phyloP scores from a whole-genome alignment of 2,888 invertebrate species.

The Cremastobaeus sp. region DNA sequence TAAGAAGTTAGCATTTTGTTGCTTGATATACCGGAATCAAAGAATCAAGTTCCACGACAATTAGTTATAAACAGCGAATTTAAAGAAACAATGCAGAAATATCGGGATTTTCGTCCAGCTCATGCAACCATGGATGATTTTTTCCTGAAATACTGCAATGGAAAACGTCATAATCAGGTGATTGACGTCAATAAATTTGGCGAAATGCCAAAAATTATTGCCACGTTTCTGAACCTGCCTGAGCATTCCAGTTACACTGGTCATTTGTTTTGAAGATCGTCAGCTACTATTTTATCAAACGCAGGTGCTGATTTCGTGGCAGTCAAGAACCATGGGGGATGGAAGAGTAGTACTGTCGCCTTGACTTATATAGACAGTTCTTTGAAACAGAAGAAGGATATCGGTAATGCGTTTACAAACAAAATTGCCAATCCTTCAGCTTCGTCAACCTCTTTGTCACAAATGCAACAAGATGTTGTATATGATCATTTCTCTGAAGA shows the following conservation, averaged over 20 bases:
- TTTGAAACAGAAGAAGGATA: background rate
- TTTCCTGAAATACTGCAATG: constrained; percentile 55
- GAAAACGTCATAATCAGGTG: constrained; percentile 51
- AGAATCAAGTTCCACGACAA: constrained; percentile 21
- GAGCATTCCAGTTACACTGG: too few relatives aligned
- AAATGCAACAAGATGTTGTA: too few relatives aligned
- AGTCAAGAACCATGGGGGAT: constrained; percentile 34
- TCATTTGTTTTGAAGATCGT: constrained; percentile 43
- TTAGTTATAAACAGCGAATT: constrained; percentile 27
- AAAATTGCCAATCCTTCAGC: too few relatives aligned
- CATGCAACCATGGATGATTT: constrained; percentile 17
- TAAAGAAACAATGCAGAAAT: constrained; percentile 2
- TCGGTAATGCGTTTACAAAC: background rate
- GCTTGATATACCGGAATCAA: constrained; percentile 21
- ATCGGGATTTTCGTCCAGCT: constrained; percentile 21
- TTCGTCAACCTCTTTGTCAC: too few relatives aligned
- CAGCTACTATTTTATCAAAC: constrained; percentile 50
- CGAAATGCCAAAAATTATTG: constrained; percentile 58
- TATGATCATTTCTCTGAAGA: background rate
- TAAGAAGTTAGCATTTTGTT: constrained; percentile 15
- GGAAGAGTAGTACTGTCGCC: constrained; percentile 25
- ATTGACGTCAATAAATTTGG: constrained; percentile 59
- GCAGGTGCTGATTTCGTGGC: constrained; percentile 38
- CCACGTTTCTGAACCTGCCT: too few relatives aligned
- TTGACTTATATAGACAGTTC: background rate